Conservation (phyloP, 1,140 invertebrate species). For the Lordiphosa collinella region DNA sequence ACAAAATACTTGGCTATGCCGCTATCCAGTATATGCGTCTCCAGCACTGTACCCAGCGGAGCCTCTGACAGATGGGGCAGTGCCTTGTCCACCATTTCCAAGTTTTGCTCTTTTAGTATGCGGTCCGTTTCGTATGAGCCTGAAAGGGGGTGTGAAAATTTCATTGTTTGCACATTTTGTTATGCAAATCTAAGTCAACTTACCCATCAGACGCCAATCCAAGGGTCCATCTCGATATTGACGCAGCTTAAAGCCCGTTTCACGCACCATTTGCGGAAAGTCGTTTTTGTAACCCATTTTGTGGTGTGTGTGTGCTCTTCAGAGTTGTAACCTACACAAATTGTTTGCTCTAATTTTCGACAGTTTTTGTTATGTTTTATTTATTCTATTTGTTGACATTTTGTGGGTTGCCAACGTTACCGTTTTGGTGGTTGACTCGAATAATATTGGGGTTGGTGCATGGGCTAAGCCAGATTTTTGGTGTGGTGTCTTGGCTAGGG, state of each 20-base stretch:
- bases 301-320: not conserved
- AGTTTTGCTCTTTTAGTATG: constrained; percentile 63
- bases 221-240: constrained; percentile 64
- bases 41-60: constrained; percentile 57
- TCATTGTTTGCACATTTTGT: not conserved
- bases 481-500: not conserved
- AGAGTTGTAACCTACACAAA: constrained; percentile 6
- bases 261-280: constrained; percentile 69
- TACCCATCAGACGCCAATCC: constrained; percentile 75
- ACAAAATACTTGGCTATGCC: constrained; percentile 75
- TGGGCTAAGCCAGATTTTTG: too few relatives aligned
- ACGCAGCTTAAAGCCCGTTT: constrained; percentile 64
- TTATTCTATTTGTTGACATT: too few relatives aligned
- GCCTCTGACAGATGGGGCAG: constrained; percentile 66
- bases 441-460: constrained; percentile 14
- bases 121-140: constrained; percentile 70
- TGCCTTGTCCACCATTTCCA: constrained; percentile 65
- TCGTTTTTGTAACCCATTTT: constrained; percentile 57
- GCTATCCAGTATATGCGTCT: constrained; percentile 69
- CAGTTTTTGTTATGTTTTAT: constrained; percentile 23
- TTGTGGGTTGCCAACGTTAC: constrained; percentile 15
- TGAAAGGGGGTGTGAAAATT: not conserved
- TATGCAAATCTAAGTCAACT: not conserved
- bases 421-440: constrained; percentile 18
- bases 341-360: constrained; percentile 28